Base-by-base conservation (phyloP, 2,888 invertebrate genomes). In the Margaritifera margaritifera region DNA sequence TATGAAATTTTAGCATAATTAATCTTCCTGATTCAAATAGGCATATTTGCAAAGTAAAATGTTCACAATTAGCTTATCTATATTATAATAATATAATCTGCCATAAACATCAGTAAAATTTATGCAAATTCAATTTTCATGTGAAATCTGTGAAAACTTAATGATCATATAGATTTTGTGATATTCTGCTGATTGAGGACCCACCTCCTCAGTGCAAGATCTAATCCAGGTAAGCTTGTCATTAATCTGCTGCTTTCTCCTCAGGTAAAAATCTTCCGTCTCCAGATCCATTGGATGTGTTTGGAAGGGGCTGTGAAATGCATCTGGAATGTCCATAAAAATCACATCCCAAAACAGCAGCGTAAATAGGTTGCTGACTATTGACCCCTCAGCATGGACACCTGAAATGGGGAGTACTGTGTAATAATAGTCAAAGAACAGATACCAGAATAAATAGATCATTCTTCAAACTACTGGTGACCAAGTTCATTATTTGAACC, bases 281-380 rank as follows among this genome's bases (percentile, higher is more conserved):
- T 91, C 92, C 80, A 96, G 88, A 89, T 96, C 96, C 6, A 94
- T 89, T 0, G 96, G 96, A n/a, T 90, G 91, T 6, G 89, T 84
- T 87, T 95, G 95, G 86, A 92, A 93, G 5, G 90, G 89, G 1
- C 92, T 92, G 58, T 94, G 90, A 88, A 94, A 96, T 19, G 92
- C 91, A 71, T 94, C 94, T 0, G 91, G 90, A 20, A 93, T 90
- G 19, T 88, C 78, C 68, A 90, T 86, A 81, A 93, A 94, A 61
- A 96, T 92, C 4, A 95, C 92, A 78, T 95, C 94, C 95, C 95
- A 96, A 89, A 96, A 95, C 11, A 94, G 89, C 0, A 94, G 89
- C 54, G 91, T 91, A 88, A 94, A 94, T 68, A 95, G 87, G 0
- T 92, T 92, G 4, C 91, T 90, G 8, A 94, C 91, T 22, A 94